These are phyloP conservation scores for Julus scandinavius DNA, from an alignment of 2,888 invertebrate species.

Conservation along the genomic window DNA sequence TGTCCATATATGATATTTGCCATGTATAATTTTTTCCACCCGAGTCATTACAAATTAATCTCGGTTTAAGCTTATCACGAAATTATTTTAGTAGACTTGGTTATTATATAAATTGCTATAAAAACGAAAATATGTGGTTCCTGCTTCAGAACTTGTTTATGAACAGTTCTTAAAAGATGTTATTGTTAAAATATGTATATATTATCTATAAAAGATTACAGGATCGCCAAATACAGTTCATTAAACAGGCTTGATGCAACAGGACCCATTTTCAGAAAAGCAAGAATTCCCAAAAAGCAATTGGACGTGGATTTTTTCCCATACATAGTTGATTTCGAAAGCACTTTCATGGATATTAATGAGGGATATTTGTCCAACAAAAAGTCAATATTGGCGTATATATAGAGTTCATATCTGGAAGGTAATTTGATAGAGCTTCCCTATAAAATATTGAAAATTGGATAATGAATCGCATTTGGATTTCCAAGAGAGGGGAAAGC, in stretches of 20 bases:
- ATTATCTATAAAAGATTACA: too few species aligned
- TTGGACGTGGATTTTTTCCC: neutral
- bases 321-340: neutral
- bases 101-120: too few species aligned
- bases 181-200: too few species aligned
- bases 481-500: neutral
- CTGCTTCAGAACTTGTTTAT: too few species aligned
- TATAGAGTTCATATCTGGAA: conserved; percentile 43
- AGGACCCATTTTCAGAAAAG: neutral
- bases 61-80: too few species aligned
- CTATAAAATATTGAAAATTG: conserved; percentile 43
- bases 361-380: neutral
- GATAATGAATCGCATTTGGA: conserved; percentile 44
- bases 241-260: neutral
- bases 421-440: conserved; percentile 39
- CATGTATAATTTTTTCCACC: too few species aligned
- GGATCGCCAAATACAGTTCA: too few species aligned
- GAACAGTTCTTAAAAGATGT: too few species aligned
- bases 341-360: conserved; percentile 37
- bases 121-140: too few species aligned
- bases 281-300: neutral
- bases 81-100: too few species aligned
- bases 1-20: too few species aligned
- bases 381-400: conserved; percentile 2
- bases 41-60: too few species aligned